Percentiles rank a stretch among this genome's conserved stretches.
phyloP scores from a whole-genome alignment of 2,797 vertebrate genomes.

The Uromys caudimaculatus region DNA sequence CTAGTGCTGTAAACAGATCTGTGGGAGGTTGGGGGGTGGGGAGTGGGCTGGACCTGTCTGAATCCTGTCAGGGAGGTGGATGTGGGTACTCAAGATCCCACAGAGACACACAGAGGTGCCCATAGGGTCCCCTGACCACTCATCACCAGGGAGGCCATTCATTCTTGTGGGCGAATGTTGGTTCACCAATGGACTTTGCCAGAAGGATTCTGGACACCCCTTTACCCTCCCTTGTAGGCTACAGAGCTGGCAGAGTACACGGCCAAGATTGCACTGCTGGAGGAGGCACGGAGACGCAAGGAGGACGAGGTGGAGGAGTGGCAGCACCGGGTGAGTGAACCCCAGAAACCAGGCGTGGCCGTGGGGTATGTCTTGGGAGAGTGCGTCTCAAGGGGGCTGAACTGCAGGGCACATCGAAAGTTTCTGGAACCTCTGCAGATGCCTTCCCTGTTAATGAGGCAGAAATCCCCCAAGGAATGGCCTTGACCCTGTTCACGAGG shows the following conservation, averaged over 20 bases:
- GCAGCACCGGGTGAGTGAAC: slow-evolving; percentile 92
- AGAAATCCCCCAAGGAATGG: not conserved
- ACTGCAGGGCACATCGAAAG: not conserved
- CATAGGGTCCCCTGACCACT: not conserved
- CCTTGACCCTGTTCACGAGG: not conserved
- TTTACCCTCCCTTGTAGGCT: slow-evolving; percentile 86
- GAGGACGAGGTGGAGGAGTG: slow-evolving; percentile 93
- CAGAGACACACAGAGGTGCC: not conserved
- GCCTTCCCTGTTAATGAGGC: not conserved
- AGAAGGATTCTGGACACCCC: not conserved
- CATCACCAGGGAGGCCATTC: not conserved
- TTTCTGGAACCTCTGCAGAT: not conserved
- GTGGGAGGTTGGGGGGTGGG: not conserved
- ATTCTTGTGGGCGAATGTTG: accelerated
- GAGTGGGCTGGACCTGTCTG: not conserved
- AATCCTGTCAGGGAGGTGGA: not conserved
- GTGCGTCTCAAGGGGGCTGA: accelerated
- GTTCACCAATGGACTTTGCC: not conserved
- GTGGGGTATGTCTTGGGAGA: accelerated
- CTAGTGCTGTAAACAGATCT: slow-evolving; percentile 7
- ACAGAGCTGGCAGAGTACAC: slow-evolving; percentile 94
- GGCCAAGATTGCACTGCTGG: slow-evolving; percentile 92
- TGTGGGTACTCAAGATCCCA: not conserved
- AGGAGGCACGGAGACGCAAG: slow-evolving; percentile 93
- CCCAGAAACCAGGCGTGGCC: not conserved